Percentiles rank a stretch among this genome's conserved stretches.
Evolutionary conservation across 64 coral and sea anemone species (phyloP).

Genomic region (Pocillopora verrucosa): DNA sequence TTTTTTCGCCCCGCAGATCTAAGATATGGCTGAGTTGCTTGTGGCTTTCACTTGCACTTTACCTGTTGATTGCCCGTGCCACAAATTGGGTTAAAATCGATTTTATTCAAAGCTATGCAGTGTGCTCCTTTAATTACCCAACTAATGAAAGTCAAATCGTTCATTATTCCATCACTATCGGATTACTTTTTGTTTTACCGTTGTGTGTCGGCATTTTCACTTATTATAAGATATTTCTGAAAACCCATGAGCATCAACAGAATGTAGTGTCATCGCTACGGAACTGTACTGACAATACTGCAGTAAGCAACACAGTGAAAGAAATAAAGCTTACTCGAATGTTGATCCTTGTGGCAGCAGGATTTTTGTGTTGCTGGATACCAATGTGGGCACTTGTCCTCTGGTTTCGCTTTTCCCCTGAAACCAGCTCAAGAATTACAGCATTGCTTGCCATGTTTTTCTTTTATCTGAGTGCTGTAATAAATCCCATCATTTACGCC

Average conservation of each 20-base stretch:
- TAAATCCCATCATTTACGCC: no score
- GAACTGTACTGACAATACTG: no score
- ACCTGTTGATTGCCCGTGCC: not conserved
- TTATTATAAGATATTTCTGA: not conserved
- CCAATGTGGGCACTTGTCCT: no score
- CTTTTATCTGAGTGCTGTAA: no score
- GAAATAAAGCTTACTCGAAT: no score
- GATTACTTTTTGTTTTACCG: not conserved
- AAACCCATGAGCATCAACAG: not conserved
- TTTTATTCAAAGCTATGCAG: not conserved
- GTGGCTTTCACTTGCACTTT: not conserved
- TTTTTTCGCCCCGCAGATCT: no score
- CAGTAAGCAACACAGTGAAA: no score
- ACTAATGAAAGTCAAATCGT: not conserved
- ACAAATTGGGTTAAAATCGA: not conserved
- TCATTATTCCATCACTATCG: not conserved
- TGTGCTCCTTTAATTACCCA: not conserved
- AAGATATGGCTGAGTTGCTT: not conserved
- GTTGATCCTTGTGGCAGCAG: no score
- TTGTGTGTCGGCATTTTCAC: not conserved
- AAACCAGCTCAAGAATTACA: no score
- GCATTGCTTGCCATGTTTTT: no score
- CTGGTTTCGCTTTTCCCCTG: no score
- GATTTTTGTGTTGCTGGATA: no score
- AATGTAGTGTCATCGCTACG: not conserved